A percentile compares a stretch with the other conserved stretches of the same genome.
Conservation (phyloP, 2,888 invertebrate genomes). For the Bimastos eiseni region DNA sequence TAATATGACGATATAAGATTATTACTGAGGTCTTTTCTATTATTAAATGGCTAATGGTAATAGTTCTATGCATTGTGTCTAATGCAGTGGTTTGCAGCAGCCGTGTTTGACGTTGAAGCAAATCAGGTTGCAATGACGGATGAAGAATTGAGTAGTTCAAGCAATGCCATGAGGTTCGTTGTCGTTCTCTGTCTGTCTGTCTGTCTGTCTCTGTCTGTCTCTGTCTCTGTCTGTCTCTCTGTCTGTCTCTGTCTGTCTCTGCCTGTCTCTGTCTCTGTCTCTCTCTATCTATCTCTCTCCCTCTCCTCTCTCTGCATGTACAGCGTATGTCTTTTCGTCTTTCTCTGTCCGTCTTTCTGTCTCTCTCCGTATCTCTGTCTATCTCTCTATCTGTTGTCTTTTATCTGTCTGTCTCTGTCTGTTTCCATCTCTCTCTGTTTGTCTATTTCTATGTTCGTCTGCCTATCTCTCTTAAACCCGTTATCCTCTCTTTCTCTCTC, state of each 20-base stretch:
- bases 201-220: not conserved
- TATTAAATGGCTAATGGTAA: too few relatives aligned
- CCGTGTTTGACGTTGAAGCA: constrained; percentile 5
- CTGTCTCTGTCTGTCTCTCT: not conserved
- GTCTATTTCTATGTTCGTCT: too few relatives aligned
- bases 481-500: too few relatives aligned
- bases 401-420: too few relatives aligned
- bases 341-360: too few relatives aligned
- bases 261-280: not conserved
- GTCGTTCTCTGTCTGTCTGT: not conserved
- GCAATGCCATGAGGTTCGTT: not conserved
- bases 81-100: constrained; percentile 16
- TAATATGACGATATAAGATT: too few relatives aligned
- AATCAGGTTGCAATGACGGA: not conserved
- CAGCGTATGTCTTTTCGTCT: too few relatives aligned
- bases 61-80: not conserved
- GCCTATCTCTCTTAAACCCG: too few relatives aligned
- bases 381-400: too few relatives aligned
- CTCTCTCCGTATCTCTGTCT: too few relatives aligned
- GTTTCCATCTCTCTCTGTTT: too few relatives aligned
- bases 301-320: not conserved
- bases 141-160: not conserved
- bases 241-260: not conserved
- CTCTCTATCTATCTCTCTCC: not conserved
- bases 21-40: too few relatives aligned